phyloP scores from a whole-genome alignment of 2,888 invertebrate genomes.

The Metopia argyrocephala region DNA sequence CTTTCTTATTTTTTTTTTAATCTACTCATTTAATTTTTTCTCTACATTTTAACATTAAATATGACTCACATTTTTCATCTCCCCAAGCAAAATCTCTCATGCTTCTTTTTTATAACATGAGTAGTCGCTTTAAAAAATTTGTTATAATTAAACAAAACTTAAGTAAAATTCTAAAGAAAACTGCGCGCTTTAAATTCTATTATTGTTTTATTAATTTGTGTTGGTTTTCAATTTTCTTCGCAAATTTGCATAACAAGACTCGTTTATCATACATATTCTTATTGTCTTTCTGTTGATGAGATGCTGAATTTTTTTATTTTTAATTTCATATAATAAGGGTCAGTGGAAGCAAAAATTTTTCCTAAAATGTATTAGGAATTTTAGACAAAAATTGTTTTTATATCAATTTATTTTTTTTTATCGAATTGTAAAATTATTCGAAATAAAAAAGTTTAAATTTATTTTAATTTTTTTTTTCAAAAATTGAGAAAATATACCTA shows the following conservation, averaged over 20 bases:
- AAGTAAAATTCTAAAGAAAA: conserved; percentile 37
- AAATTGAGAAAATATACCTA: too few relatives aligned
- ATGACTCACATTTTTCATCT: conserved; percentile 60
- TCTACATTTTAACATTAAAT: conserved; percentile 36
- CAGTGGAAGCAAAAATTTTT: too few relatives aligned
- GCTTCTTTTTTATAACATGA: background rate
- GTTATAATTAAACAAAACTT: conserved; percentile 33
- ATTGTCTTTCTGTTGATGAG: conserved; percentile 24
- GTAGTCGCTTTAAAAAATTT: conserved; percentile 8
- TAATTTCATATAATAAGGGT: background rate
- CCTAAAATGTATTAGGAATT: too few relatives aligned
- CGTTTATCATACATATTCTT: conserved; percentile 23
- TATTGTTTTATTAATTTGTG: conserved; percentile 25
- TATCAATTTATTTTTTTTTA: too few relatives aligned
- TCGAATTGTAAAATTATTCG: too few relatives aligned
- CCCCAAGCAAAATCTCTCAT: conserved; percentile 21
- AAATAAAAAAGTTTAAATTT: too few relatives aligned
- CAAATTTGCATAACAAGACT: conserved; percentile 25
- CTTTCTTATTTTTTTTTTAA: conserved; percentile 25
- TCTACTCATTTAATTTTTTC: conserved; percentile 9
- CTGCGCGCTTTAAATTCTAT: conserved; percentile 39
- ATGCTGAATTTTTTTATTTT: too few relatives aligned
- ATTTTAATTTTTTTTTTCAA: too few relatives aligned
- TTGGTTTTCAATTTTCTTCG: conserved; percentile 30
- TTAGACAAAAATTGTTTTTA: too few relatives aligned